Percentiles rank a stretch among this genome's conserved stretches.
These are phyloP conservation scores for Nothobranchius kuhntae DNA, from an alignment of 2,113 vertebrate genomes.

Conservation along the genomic window DNA sequence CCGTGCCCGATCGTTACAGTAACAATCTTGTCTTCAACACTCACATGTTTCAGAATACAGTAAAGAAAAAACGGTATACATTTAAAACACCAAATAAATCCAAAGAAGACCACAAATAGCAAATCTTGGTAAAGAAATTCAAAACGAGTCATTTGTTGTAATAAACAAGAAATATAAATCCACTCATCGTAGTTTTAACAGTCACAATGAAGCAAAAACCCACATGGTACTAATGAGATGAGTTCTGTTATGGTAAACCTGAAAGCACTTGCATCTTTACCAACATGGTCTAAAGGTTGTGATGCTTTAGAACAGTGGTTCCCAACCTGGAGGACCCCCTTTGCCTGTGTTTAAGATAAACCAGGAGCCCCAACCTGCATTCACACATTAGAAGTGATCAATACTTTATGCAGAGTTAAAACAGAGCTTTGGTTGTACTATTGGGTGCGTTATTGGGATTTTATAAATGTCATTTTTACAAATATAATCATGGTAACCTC, in stretches of 20 bases:
- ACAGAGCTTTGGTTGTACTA: too few relatives aligned
- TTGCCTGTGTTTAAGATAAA: too few relatives aligned
- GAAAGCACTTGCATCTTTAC: conserved; percentile 14
- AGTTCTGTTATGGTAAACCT: conserved; percentile 18
- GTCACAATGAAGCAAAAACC: conserved; percentile 27
- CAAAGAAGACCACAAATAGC: conserved; percentile 18
- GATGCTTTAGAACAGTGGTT: not conserved
- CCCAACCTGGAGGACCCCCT: too few relatives aligned
- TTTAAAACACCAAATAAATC: conserved; percentile 34
- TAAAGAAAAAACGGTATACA: conserved; percentile 16
- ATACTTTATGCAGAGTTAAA: too few relatives aligned
- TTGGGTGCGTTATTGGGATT: too few relatives aligned
- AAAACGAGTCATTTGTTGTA: conserved; percentile 18
- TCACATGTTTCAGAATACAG: conserved; percentile 29
- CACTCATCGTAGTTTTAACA: conserved; percentile 19
- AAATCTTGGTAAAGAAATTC: conserved; percentile 23
- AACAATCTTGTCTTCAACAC: conserved; percentile 31
- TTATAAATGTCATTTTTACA: too few relatives aligned
- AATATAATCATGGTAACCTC: too few relatives aligned
- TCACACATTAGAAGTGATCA: too few relatives aligned
- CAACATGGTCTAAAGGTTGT: not conserved
- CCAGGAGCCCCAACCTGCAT: too few relatives aligned
- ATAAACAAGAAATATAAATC: conserved; percentile 19
- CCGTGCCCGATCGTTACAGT: conserved; percentile 35
- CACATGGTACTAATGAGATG: conserved; percentile 31